These are phyloP conservation scores for Cyrtorhinus lividipennis DNA, from an alignment of 1,140 invertebrate species.

Conservation along the genomic window DNA sequence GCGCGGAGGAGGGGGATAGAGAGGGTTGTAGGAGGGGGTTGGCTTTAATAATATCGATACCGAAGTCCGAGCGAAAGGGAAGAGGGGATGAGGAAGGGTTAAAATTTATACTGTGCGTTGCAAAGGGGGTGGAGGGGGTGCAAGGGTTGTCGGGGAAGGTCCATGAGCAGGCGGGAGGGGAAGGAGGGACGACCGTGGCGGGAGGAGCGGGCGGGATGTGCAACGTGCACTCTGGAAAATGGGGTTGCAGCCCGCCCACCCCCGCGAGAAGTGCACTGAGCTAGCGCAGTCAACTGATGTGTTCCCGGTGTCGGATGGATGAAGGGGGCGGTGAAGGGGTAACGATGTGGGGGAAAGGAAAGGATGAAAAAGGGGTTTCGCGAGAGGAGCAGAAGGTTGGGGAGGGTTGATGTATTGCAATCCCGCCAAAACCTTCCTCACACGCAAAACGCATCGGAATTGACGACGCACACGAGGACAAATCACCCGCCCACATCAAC, in stretches of 20 bases:
- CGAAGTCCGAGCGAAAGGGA: background rate
- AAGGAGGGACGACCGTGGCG: background rate
- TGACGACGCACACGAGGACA: background rate
- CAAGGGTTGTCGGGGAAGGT: background rate
- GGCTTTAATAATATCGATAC: conserved; percentile 14
- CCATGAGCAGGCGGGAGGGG: too few species aligned
- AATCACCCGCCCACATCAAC: background rate
- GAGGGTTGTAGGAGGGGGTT: background rate
- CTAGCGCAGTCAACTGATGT: conserved; percentile 4
- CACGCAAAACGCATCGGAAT: background rate
- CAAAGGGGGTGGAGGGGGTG: background rate
- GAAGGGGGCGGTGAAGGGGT: background rate
- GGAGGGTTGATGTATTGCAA: background rate
- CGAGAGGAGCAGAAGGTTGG: too few species aligned
- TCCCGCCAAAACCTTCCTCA: background rate
- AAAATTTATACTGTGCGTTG: conserved; percentile 5
- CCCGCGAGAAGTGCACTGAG: background rate
- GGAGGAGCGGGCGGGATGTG: background rate
- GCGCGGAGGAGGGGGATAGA: background rate
- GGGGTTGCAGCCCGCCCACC: conserved; percentile 2
- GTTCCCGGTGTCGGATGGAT: background rate
- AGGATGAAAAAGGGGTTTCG: background rate
- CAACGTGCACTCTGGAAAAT: conserved; percentile 5
- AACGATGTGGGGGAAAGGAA: background rate
- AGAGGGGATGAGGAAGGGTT: background rate